Conservation (phyloP, 2,797 vertebrate species). For the Melanotaenia boesemani region DNA sequence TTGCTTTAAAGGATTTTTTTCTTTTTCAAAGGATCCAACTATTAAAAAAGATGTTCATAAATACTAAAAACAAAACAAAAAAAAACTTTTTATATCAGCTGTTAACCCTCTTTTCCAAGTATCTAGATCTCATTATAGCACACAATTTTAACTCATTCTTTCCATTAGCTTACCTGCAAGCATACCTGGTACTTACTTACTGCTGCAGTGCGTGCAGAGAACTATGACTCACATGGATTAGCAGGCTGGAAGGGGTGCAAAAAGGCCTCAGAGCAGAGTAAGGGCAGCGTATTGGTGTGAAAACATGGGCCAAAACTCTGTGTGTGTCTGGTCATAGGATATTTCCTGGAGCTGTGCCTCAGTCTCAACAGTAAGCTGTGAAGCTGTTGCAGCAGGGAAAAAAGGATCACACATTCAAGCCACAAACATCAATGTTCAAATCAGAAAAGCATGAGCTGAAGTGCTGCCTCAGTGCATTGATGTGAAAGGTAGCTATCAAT, state of each 20-base stretch:
- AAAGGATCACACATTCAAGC: background rate
- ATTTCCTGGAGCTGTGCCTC: background rate
- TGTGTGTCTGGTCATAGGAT: slow-evolving; percentile 6
- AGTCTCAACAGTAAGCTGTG: background rate
- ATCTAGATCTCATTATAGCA: background rate
- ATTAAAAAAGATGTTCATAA: background rate
- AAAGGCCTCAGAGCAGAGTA: background rate
- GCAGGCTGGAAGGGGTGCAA: background rate
- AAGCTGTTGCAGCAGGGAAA: background rate
- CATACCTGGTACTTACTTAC: background rate
- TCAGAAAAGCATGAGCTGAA: slow-evolving; percentile 23
- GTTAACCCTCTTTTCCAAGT: background rate
- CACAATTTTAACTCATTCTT: background rate
- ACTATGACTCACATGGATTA: background rate
- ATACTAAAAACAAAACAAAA: background rate
- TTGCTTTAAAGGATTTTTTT: no score
- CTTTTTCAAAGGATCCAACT: background rate
- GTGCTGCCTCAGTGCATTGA: background rate
- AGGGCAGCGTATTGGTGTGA: background rate
- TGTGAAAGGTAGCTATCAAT: slow-evolving; percentile 11
- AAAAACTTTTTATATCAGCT: background rate
- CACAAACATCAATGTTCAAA: slow-evolving; percentile 4
- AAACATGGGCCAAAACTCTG: background rate
- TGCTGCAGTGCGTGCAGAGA: background rate
- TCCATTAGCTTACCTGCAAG: background rate